Conservation (phyloP, 2,797 vertebrate genomes). For the Neosilurus mollespiculum region DNA sequence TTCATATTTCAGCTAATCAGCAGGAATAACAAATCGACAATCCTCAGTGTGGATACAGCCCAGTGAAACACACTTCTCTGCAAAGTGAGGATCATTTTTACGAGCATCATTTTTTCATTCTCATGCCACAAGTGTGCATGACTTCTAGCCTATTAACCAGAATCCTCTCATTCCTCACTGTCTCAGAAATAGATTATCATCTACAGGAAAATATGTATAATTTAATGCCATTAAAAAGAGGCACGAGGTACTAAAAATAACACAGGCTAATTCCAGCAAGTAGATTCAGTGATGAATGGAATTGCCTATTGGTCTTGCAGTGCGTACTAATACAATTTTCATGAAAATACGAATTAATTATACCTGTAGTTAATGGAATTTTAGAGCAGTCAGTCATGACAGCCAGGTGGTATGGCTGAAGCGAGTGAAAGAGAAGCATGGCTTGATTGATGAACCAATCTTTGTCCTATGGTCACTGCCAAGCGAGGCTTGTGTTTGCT, state of each 20-base stretch:
- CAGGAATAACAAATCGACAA: conserved; percentile 19
- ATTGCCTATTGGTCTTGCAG: conserved; percentile 67
- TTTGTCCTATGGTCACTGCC: conserved; percentile 44
- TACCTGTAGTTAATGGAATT: conserved; percentile 71
- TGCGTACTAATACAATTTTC: conserved; percentile 72
- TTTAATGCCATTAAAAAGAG: conserved; percentile 65
- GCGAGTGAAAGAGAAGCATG: conserved; percentile 46
- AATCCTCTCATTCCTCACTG: conserved; percentile 29
- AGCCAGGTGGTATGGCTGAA: conserved; percentile 53
- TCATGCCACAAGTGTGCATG: conserved; percentile 5
- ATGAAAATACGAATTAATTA: conserved; percentile 76
- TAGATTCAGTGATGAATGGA: conserved; percentile 72
- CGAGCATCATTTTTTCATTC: background rate
- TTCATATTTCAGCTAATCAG: conserved; percentile 22
- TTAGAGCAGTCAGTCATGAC: conserved; percentile 55
- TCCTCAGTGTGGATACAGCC: background rate
- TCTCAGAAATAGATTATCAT: conserved; percentile 44
- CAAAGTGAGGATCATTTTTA: conserved; percentile 36
- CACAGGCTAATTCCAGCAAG: conserved; percentile 66
- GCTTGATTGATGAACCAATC: conserved; percentile 56
- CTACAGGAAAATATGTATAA: conserved; percentile 65
- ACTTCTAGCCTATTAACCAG: conserved; percentile 33
- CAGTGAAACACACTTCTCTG: conserved; percentile 28
- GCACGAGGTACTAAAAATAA: conserved; percentile 71
- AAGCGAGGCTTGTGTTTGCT: conserved; percentile 53